Conservation (phyloP, 2,888 invertebrate species). For the Pandemis corylana region DNA sequence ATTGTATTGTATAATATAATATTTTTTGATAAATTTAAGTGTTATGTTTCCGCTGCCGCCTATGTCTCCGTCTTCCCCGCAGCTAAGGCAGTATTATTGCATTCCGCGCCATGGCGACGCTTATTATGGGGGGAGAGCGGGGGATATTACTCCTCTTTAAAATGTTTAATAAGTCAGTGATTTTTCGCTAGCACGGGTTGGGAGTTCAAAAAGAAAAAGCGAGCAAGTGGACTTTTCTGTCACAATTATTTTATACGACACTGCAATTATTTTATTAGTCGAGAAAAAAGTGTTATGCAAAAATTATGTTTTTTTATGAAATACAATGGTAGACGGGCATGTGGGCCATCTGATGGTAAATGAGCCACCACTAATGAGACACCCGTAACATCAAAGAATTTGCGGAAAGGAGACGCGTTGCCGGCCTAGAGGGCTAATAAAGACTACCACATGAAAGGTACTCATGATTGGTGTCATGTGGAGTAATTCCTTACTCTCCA, state of each 20-base stretch:
- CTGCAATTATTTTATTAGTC: background rate
- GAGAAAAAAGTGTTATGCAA: background rate
- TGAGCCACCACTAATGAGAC: too few relatives aligned
- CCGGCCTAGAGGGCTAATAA: too few relatives aligned
- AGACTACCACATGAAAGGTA: too few relatives aligned
- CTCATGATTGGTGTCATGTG: too few relatives aligned
- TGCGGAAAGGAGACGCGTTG: too few relatives aligned
- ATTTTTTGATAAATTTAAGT: background rate
- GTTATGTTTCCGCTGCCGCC: background rate
- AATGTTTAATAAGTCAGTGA: conserved; percentile 38
- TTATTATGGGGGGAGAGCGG: conserved; percentile 34
- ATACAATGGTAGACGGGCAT: too few relatives aligned
- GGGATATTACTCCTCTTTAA: conserved; percentile 28
- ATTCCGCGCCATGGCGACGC: conserved; percentile 37
- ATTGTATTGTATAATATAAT: too few relatives aligned
- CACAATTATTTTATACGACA: background rate
- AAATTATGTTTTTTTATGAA: too few relatives aligned
- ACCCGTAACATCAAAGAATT: too few relatives aligned
- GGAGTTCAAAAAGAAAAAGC: background rate
- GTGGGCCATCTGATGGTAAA: too few relatives aligned
- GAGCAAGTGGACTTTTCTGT: background rate
- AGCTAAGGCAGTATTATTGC: conserved; percentile 29
- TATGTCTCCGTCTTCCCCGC: conserved; percentile 20
- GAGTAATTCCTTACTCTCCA: too few relatives aligned
- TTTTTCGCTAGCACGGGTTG: conserved; percentile 6